Conservation (phyloP, 2,113 vertebrate species). For the Salvelinus alpinus region DNA sequence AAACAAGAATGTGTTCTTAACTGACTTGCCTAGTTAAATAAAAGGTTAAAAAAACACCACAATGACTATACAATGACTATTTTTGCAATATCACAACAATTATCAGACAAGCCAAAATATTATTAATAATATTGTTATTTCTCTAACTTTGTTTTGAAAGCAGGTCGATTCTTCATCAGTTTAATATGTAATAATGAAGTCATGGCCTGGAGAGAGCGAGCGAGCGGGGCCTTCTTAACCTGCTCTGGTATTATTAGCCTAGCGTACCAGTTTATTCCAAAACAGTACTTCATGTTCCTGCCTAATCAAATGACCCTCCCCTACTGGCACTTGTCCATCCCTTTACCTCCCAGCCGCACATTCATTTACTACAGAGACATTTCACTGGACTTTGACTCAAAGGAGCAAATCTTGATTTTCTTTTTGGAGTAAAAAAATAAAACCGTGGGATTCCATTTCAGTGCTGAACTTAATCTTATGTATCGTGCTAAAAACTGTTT, state of each 20-base stretch:
- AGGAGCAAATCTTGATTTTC: background rate
- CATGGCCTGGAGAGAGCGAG: no score
- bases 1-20: no score
- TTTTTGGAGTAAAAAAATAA: no score
- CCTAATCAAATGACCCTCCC: conserved; percentile 22
- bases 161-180: no score
- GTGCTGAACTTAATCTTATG: no score
- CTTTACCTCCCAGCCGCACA: background rate
- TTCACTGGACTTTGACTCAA: no score
- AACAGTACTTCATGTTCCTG: conserved; percentile 42
- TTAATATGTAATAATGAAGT: no score
- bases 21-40: no score
- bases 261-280: conserved; percentile 2
- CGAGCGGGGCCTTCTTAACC: background rate
- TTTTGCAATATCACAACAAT: background rate
- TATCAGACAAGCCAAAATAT: background rate
- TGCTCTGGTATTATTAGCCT: conserved; percentile 43
- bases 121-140: background rate
- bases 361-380: background rate
- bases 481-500: no score
- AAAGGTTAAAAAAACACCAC: background rate
- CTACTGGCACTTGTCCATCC: background rate
- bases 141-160: background rate
- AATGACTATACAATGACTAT: background rate
- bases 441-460: no score